Conservation (phyloP, 2,113 vertebrate genomes). For the Heterocephalus glaber region DNA sequence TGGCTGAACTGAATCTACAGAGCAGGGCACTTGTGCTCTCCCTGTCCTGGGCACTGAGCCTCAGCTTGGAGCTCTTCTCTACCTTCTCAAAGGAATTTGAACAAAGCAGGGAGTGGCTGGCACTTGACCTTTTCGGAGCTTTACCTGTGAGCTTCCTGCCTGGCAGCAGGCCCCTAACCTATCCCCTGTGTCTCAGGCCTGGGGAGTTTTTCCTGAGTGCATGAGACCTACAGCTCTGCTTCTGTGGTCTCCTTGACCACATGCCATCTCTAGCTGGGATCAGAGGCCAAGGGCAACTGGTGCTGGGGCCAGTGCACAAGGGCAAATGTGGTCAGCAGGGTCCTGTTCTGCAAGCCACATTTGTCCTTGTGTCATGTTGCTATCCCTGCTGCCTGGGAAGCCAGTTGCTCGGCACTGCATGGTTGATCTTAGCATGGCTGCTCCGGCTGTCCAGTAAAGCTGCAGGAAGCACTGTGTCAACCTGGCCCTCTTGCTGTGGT, state of each 20-base stretch:
- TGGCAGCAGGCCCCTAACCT: neutral
- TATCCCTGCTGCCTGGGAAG: neutral
- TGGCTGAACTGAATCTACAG: neutral
- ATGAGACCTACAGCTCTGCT: neutral
- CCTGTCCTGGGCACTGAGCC: neutral
- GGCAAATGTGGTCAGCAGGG: neutral
- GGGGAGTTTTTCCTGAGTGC: neutral
- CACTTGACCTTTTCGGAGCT: neutral
- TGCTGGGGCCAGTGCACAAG: neutral
- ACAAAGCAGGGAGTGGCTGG: constrained; percentile 36
- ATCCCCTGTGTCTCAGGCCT: neutral
- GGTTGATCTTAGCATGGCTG: neutral
- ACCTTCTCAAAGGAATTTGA: constrained; percentile 33
- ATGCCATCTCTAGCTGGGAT: neutral
- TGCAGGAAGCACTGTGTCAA: neutral
- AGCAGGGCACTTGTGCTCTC: neutral
- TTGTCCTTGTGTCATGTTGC: neutral
- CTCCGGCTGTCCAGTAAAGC: neutral
- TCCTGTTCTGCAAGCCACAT: neutral
- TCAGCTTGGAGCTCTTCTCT: neutral
- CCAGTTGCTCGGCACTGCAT: neutral
- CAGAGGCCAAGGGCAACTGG: neutral
- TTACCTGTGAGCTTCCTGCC: constrained; percentile 38
- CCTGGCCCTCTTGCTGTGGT: neutral
- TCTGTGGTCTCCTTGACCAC: neutral